Conservation (phyloP, 2,888 invertebrate species). For the Andrena bicolor region DNA sequence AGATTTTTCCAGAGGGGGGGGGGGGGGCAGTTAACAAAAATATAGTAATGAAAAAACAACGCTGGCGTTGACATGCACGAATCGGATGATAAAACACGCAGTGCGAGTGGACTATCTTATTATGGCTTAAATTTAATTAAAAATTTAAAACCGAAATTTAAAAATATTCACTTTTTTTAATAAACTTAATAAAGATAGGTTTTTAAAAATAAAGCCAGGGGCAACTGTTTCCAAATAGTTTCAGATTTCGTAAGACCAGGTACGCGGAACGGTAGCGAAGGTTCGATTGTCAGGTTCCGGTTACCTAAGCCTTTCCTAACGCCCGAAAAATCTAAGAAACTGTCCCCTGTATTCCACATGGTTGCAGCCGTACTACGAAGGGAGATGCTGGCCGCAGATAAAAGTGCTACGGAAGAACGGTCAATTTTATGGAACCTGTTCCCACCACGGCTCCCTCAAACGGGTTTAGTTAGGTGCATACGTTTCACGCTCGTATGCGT, state of each 20-base stretch:
- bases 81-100: too few species aligned
- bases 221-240: not conserved
- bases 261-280: not conserved
- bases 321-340: not conserved
- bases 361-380: slow-evolving; percentile 39
- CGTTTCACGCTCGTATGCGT: slow-evolving; percentile 78
- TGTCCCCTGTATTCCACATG: not conserved
- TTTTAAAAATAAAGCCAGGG: too few species aligned
- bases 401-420: slow-evolving; percentile 75
- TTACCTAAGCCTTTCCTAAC: not conserved
- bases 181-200: too few species aligned
- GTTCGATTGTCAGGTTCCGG: not conserved
- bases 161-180: too few species aligned
- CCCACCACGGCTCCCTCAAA: slow-evolving; percentile 72
- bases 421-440: slow-evolving; percentile 84
- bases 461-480: slow-evolving; percentile 77
- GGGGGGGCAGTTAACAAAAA: too few species aligned
- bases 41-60: too few species aligned
- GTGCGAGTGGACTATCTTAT: too few species aligned
- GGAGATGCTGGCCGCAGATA: slow-evolving; percentile 65
- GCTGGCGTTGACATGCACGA: too few species aligned
- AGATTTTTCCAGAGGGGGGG: too few species aligned
- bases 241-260: not conserved
- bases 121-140: too few species aligned
- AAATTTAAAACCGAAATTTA: too few species aligned